Conservation (phyloP, 2,113 vertebrate genomes). For the Epinephelus moara region DNA sequence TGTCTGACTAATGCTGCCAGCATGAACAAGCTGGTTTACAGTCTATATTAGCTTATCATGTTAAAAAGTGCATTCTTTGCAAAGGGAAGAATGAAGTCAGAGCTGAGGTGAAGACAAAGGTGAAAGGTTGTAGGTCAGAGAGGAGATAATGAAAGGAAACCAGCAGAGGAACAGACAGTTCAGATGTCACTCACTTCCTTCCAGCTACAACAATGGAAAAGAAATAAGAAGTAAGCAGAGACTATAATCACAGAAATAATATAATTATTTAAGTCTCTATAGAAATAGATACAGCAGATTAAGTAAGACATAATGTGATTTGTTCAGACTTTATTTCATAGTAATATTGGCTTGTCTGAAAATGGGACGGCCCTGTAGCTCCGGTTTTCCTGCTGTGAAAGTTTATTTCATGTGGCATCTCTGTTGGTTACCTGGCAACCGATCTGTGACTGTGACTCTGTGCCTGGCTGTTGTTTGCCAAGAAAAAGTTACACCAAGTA, state of each 20-base stretch:
- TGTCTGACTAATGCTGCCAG: not conserved
- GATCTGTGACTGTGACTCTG: no score
- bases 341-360: not conserved
- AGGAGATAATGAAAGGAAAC: conserved; percentile 43
- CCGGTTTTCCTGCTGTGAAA: no score
- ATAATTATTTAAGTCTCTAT: not conserved
- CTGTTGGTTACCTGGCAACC: no score
- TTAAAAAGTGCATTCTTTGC: not conserved
- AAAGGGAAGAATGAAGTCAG: conserved; percentile 2
- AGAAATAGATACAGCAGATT: not conserved
- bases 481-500: no score
- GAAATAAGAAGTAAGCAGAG: not conserved
- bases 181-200: conserved; percentile 45
- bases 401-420: no score
- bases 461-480: no score
- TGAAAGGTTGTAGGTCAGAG: conserved; percentile 30
- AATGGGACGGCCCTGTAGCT: no score
- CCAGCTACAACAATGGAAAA: conserved; percentile 10
- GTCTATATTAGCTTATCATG: not conserved
- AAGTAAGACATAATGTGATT: not conserved
- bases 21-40: conserved; percentile 15
- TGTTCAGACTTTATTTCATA: no score
- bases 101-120: conserved; percentile 39
- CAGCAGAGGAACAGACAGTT: conserved; percentile 20
- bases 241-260: conserved; percentile 1